Base-by-base conservation (phyloP, 2,888 invertebrate genomes). In the Tuta absoluta region DNA sequence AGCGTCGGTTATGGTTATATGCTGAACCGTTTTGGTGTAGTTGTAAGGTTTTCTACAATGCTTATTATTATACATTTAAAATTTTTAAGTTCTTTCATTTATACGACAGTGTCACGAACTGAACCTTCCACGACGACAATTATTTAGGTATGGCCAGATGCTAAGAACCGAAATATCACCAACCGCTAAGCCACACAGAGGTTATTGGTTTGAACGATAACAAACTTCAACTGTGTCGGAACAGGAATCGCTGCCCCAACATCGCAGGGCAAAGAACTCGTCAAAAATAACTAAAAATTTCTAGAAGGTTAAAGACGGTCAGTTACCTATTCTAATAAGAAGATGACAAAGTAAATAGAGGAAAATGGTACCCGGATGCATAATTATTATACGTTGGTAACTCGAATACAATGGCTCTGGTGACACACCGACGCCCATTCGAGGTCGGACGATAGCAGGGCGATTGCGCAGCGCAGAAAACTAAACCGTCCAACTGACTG, bases 351-450 rank as follows among this genome's bases (percentile, higher is more conserved):
- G 81, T 75, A 76, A 75, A 75, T 75, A 75, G 67, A 72, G 71
- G 76, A 77, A 77, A 79, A 71, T 77, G 71, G 70, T 78, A 83
- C 80, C 80, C 80, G 83, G 81, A 83, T 80, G 79, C 80, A 80
- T 76, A 72, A 68, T 74, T 72, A 72, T 69, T 69, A 71, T 64
- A 68, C 64, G 65, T 72, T 70, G 66, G 65, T 69, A 66, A 66
- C 69, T 68, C 73, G 69, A 77, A 76, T 73, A 71, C 71, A 69
- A 63, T 69, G 63, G 70, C 69, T 71, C 72, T 68, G 67, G 71
- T 74, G 77, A 78, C 74, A 77, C 75, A 75, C 72, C 56, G 59
- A 62, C 48, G 61, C 24, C 53, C 23, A 38, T 68, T 75, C 64
- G 76, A 79, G 78, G 78, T 77, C 78, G 78, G 63, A 72, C 64